phyloP scores from a whole-genome alignment of 2,113 vertebrate genomes.

The Pygathrix nemaeus region DNA sequence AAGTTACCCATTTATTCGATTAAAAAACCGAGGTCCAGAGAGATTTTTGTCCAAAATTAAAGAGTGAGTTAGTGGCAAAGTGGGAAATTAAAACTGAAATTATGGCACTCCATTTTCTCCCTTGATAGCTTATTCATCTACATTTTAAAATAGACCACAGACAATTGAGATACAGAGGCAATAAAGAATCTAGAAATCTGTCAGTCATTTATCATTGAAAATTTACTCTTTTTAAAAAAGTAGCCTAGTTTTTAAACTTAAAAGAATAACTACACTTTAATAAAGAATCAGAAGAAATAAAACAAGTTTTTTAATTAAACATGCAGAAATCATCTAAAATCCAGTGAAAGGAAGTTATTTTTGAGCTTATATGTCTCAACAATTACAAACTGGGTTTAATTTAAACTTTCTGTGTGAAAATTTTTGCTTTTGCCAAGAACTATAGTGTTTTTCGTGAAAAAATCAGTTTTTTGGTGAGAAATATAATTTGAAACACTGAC shows the following conservation, averaged over 20 bases:
- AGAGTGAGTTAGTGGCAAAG: slow-evolving; percentile 16
- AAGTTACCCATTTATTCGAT: slow-evolving; percentile 59
- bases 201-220: background rate
- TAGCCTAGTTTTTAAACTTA: background rate
- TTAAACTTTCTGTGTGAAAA: slow-evolving; percentile 7
- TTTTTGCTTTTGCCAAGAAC: slow-evolving; percentile 27
- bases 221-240: background rate
- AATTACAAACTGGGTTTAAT: slow-evolving; percentile 27
- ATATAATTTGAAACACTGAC: background rate
- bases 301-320: background rate
- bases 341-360: background rate
- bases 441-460: background rate
- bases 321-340: background rate
- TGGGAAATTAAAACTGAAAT: slow-evolving; percentile 59
- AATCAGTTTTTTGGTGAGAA: background rate
- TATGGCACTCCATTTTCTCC: slow-evolving; percentile 1
- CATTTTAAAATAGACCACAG: slow-evolving; percentile 49
- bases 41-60: slow-evolving; percentile 44
- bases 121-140: slow-evolving; percentile 21
- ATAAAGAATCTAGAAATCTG: slow-evolving; percentile 27
- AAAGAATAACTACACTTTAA: background rate
- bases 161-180: background rate
- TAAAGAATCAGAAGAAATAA: slow-evolving; percentile 27
- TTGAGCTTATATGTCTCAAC: background rate
- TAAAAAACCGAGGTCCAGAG: slow-evolving; percentile 59